Percentiles rank a stretch among this genome's conserved stretches.
phyloP scores from a whole-genome alignment of 2,888 invertebrate species.

The Dascillus cervinus region DNA sequence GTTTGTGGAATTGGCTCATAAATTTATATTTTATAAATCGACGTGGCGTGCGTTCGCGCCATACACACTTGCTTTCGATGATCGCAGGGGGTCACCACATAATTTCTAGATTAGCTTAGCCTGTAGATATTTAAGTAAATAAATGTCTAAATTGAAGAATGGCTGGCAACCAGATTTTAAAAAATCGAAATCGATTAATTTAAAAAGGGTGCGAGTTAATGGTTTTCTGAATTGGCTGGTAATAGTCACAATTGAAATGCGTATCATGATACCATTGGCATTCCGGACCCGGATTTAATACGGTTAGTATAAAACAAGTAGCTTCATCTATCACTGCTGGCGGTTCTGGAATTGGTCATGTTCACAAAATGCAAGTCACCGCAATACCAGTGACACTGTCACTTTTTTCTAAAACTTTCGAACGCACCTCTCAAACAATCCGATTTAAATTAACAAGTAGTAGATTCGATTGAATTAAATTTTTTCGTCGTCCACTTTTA shows the following conservation, averaged over 20 bases:
- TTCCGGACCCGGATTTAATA: constrained; percentile 40
- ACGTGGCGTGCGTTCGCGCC: constrained; percentile 27
- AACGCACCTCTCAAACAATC: neutral
- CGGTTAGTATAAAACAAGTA: constrained; percentile 34
- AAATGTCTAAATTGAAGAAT: constrained; percentile 18
- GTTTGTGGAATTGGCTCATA: constrained; percentile 28
- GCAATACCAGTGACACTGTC: constrained; percentile 18
- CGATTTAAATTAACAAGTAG: neutral
- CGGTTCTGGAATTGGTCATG: constrained; percentile 33
- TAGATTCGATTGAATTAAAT: neutral
- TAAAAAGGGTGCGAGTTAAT: too few species aligned
- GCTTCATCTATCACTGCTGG: constrained; percentile 27
- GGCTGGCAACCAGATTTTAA: constrained; percentile 1
- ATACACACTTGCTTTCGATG: constrained; percentile 18
- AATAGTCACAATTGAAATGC: constrained; percentile 39
- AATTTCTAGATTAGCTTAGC: constrained; percentile 25
- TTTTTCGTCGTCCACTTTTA: neutral
- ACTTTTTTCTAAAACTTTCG: constrained; percentile 8
- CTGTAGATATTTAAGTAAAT: constrained; percentile 26
- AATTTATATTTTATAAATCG: constrained; percentile 29
- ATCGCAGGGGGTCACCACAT: constrained; percentile 22
- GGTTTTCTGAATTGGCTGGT: constrained; percentile 11
- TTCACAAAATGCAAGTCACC: constrained; percentile 27
- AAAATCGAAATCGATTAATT: neutral
- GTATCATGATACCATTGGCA: constrained; percentile 40